Percentiles rank a stretch among this genome's conserved stretches.
phyloP scores from a whole-genome alignment of 2,113 vertebrate genomes.

The Phalacrocorax brasilianus region DNA sequence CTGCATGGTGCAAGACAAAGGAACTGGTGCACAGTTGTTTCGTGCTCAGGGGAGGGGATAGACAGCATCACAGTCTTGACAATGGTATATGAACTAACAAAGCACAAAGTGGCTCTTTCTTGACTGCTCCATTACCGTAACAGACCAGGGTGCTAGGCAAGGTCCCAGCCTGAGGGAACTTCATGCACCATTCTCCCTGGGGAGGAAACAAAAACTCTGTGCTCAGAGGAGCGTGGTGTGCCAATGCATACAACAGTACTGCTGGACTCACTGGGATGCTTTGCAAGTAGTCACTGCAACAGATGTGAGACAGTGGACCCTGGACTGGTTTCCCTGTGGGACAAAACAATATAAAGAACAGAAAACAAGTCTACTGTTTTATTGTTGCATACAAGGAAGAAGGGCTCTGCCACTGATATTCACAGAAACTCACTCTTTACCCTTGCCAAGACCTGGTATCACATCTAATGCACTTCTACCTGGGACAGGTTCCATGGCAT shows the following conservation, averaged over 20 bases:
- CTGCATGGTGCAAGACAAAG: neutral
- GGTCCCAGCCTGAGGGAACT: neutral
- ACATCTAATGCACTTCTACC: neutral
- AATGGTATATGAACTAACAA: neutral
- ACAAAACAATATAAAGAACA: neutral
- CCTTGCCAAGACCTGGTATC: neutral
- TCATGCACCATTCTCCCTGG: neutral
- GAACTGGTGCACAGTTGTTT: neutral
- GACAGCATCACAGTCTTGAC: neutral
- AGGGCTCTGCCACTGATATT: neutral
- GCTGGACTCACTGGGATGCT: neutral
- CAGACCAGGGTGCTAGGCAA: neutral
- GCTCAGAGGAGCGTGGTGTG: neutral
- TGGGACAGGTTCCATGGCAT: neutral
- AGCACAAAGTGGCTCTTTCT: neutral
- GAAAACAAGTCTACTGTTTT: neutral
- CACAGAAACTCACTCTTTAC: neutral
- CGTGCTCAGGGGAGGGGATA: accelerated
- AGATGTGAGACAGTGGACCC: neutral
- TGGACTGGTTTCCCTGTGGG: neutral
- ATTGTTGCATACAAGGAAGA: neutral
- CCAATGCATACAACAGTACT: neutral
- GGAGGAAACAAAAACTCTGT: neutral
- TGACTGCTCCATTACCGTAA: neutral
- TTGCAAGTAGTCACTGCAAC: neutral